A percentile compares a stretch with the other conserved stretches of the same genome.
phyloP scores from a whole-genome alignment of 2,888 invertebrate genomes.

The Caenorhabditis sp. region DNA sequence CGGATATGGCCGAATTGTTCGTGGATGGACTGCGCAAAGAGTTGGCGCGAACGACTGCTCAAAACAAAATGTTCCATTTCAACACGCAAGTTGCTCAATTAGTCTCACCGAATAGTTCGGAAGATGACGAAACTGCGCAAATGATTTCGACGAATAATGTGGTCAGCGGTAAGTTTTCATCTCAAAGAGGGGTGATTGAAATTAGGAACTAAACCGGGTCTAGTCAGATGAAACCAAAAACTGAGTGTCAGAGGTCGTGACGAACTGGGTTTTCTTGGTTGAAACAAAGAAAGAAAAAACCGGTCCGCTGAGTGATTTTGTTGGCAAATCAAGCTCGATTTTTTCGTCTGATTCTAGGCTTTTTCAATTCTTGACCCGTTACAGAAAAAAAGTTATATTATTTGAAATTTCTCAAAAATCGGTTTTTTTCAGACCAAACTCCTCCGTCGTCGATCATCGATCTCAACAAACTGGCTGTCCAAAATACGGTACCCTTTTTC shows the following conservation, averaged over 20 bases:
- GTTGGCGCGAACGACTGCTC: slow-evolving; percentile 16
- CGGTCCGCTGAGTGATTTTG: too few species aligned
- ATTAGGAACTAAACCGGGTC: too few species aligned
- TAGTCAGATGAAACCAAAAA: too few species aligned
- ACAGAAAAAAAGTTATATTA: too few species aligned
- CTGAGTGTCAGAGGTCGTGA: too few species aligned
- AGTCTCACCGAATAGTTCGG: neutral
- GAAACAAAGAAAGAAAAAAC: too few species aligned
- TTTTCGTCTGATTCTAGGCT: too few species aligned
- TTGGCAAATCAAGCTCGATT: too few species aligned
- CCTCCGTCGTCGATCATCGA: slow-evolving; percentile 26
- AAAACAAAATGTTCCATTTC: neutral
- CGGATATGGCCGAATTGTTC: slow-evolving; percentile 16
- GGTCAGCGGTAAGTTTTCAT: slow-evolving; percentile 16
- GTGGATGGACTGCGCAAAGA: slow-evolving; percentile 26
- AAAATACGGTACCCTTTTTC: slow-evolving; percentile 21
- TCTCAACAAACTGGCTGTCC: slow-evolving; percentile 25
- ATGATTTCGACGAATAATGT: neutral
- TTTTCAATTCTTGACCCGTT: too few species aligned
- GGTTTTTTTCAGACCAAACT: slow-evolving; percentile 13
- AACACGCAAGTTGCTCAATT: neutral
- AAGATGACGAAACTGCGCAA: neutral
- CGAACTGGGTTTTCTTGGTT: too few species aligned
- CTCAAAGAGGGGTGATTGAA: too few species aligned
- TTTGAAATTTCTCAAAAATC: slow-evolving; percentile 2